Conservation (phyloP, 2,113 vertebrate genomes). For the Aramus guarauna region DNA sequence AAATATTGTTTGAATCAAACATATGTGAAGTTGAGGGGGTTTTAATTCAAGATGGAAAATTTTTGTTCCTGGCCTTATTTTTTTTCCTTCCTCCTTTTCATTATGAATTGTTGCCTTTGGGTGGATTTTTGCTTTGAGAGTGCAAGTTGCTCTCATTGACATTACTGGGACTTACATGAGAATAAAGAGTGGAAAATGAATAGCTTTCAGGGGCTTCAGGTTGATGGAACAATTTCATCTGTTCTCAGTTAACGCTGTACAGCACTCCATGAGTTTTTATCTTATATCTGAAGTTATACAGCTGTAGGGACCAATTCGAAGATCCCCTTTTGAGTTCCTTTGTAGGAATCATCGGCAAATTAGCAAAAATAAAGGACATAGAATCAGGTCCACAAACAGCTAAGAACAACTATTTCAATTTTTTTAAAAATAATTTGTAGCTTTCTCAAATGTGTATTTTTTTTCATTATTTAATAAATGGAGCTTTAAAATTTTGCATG, state of each 20-base stretch:
- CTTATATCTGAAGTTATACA: conserved; percentile 60
- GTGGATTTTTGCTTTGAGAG: conserved; percentile 23
- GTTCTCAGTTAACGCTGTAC: conserved; percentile 52
- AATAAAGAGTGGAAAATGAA: conserved; percentile 34
- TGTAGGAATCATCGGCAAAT: not conserved
- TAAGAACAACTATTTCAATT: not conserved
- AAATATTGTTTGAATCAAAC: conserved; percentile 24
- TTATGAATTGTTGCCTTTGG: conserved; percentile 28
- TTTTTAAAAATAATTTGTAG: not conserved
- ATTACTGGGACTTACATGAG: not conserved
- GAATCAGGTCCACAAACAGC: not conserved
- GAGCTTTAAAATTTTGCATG: not conserved
- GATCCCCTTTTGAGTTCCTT: not conserved
- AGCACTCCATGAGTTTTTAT: conserved; percentile 58
- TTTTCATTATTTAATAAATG: not conserved
- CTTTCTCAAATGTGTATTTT: not conserved
- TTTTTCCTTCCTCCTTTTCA: not conserved
- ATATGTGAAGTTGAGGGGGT: not conserved
- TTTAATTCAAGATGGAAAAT: not conserved
- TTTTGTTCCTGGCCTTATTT: not conserved
- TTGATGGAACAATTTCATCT: conserved; percentile 37
- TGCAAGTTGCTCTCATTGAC: not conserved
- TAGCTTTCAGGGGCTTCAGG: conserved; percentile 24
- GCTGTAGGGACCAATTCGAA: not conserved
- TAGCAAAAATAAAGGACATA: not conserved